Evolutionary conservation across 2,888 invertebrate species (phyloP), one percentile per base, ranked within the genome.

Genomic region (Acronicta psi): DNA sequence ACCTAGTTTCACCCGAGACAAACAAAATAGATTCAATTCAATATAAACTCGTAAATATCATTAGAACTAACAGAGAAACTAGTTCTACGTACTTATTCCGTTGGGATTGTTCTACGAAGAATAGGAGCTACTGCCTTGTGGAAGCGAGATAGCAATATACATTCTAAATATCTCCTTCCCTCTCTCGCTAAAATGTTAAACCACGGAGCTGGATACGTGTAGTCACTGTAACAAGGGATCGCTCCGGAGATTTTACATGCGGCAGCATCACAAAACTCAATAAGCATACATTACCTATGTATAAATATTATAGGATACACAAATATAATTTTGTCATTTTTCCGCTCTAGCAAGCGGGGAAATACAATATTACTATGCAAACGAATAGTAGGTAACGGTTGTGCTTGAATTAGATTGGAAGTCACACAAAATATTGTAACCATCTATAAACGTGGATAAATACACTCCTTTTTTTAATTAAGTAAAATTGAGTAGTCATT

Each of bases 241-340:
- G 36, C 20, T 45, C 37, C 25, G 43, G 25, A 52, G 43, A 52
- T 43, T 52, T 43, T 17, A 14, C 17, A 29, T 16, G 23, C 23
- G 37, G 34, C n/a, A 47, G 42, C 29, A 38, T 25, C 31, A 11
- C 0, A 17, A 31, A 43, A 58, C 42, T 59, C 36, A 20, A 55
- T 59, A 31, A 59, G 25, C 45, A 34, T 18, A 20, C 29, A 45
- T 34, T 34, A n/a, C n/a, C n/a, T n/a, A 34, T 34, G n/a, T n/a
- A 34, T 18, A 45, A 45, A 34, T 45, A 18, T 34, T 13, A 17
- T 9, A 45, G 18, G 18, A 13, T 18, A 2, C 34, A 13, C n/a
- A 13, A 45, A 45, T 34, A 36, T 34, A n/a, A 51, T 60, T 46
- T 42, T 37, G 34, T 34, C 44, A 40, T 54, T 59, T 59, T 59